phyloP scores from a whole-genome alignment of 2,113 vertebrate genomes.

The Potamarius usumacintae region DNA sequence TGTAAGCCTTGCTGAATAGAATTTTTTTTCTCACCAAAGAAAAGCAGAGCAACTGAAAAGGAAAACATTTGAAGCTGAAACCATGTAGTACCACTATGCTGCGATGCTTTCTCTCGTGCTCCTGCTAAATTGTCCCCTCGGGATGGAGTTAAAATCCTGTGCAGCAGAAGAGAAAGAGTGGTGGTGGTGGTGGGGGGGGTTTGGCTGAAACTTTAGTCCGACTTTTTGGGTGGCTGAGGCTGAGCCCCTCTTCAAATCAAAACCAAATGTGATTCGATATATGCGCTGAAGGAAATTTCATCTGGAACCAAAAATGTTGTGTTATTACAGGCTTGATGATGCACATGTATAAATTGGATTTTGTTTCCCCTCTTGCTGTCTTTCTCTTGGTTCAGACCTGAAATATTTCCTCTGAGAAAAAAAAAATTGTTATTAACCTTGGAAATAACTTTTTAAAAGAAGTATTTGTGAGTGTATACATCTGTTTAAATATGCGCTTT shows the following conservation, averaged over 20 bases:
- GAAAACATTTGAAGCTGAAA: conserved; percentile 59
- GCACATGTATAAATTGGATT: conserved; percentile 55
- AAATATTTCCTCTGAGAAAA: conserved; percentile 49
- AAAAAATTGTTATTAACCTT: conserved; percentile 56
- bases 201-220: conserved; percentile 66
- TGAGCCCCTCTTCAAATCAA: conserved; percentile 73
- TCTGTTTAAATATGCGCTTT: not conserved
- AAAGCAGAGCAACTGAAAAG: conserved; percentile 20
- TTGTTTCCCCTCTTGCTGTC: conserved; percentile 20
- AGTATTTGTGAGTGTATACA: not conserved
- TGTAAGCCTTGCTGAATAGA: conserved; percentile 71
- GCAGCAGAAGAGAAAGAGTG: conserved; percentile 49
- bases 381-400: conserved; percentile 38
- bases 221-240: conserved; percentile 69
- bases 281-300: conserved; percentile 67
- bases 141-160: conserved; percentile 61
- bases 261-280: conserved; percentile 80
- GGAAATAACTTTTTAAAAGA: not conserved
- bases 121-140: conserved; percentile 57
- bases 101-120: conserved; percentile 58
- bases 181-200: not conserved
- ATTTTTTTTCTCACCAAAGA: conserved; percentile 43
- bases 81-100: conserved; percentile 46
- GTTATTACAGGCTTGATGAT: conserved; percentile 71
- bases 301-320: conserved; percentile 66